Conservation (phyloP, 2,888 invertebrate genomes). For the Leptodirus hochenwartii region DNA sequence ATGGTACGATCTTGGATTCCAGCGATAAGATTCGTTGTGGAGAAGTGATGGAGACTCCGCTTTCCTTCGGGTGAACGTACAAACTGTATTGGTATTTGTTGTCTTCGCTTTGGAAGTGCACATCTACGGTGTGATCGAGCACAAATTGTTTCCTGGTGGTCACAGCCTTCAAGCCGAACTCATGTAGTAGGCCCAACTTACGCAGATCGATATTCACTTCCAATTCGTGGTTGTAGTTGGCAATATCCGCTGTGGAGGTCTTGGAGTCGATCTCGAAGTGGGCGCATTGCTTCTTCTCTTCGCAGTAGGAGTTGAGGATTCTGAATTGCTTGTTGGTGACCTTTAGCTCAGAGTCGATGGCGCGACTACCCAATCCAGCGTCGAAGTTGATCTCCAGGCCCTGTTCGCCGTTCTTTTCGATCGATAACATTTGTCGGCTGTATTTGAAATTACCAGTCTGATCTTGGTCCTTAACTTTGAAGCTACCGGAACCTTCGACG, state of each 20-base stretch:
- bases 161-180: conserved; percentile 50
- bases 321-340: conserved; percentile 55
- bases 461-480: conserved; percentile 48
- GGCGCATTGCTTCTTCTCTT: conserved; percentile 62
- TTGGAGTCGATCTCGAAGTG: conserved; percentile 50
- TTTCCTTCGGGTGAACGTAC: conserved; percentile 42
- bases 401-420: conserved; percentile 43
- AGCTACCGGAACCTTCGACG: conserved; percentile 55
- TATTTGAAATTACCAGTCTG: conserved; percentile 58
- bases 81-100: conserved; percentile 55
- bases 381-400: conserved; percentile 46
- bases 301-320: conserved; percentile 52
- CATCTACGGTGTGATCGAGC: conserved; percentile 46
- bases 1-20: too few species aligned
- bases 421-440: conserved; percentile 37
- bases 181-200: conserved; percentile 49
- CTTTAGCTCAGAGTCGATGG: conserved; percentile 50
- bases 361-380: conserved; percentile 47
- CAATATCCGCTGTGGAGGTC: conserved; percentile 23
- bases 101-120: conserved; percentile 50
- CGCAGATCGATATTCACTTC: conserved; percentile 51
- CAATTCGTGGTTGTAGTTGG: conserved; percentile 38
- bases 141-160: conserved; percentile 39
- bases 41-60: conserved; percentile 43
- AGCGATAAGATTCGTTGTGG: conserved; percentile 49